Evolutionary conservation across 53 echinoderm and acorn worm species (phyloP).

Genomic region (Crossaster papposus): DNA sequence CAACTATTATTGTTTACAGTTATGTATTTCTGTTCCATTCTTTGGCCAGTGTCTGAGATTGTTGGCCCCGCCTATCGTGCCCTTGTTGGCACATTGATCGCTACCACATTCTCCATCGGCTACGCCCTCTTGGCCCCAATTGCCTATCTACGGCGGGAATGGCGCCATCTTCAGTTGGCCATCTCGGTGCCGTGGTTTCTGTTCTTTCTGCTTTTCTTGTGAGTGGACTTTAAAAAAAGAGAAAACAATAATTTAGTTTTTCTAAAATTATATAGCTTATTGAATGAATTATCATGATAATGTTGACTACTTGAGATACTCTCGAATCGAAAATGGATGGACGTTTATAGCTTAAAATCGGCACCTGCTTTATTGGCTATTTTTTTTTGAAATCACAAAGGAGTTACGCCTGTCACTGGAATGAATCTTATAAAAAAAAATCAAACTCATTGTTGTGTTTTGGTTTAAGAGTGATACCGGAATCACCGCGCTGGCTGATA

Average conservation of each 20-base stretch:
- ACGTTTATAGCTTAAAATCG: too few species aligned
- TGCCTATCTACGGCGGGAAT: constrained; percentile 79
- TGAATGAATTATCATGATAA: too few species aligned
- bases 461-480: constrained; percentile 70
- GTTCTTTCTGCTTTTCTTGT: constrained; percentile 68
- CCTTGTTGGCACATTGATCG: constrained; percentile 74
- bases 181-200: constrained; percentile 62
- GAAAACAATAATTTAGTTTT: too few species aligned
- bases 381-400: too few species aligned
- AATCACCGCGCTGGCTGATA: constrained; percentile 83
- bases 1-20: not conserved
- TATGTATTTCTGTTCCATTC: not conserved
- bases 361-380: too few species aligned
- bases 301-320: too few species aligned
- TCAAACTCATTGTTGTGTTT: not conserved
- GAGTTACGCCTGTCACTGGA: too few species aligned
- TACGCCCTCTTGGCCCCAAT: constrained; percentile 69
- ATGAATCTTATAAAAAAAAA: too few species aligned
- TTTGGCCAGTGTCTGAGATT: constrained; percentile 86
- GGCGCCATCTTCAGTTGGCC: constrained; percentile 75
- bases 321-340: too few species aligned
- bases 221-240: constrained; percentile 35
- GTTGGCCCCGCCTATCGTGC: constrained; percentile 77
- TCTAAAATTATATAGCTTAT: not conserved
- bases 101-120: constrained; percentile 69